Base-by-base conservation (phyloP, 2,113 vertebrate species). In the Puma concolor region DNA sequence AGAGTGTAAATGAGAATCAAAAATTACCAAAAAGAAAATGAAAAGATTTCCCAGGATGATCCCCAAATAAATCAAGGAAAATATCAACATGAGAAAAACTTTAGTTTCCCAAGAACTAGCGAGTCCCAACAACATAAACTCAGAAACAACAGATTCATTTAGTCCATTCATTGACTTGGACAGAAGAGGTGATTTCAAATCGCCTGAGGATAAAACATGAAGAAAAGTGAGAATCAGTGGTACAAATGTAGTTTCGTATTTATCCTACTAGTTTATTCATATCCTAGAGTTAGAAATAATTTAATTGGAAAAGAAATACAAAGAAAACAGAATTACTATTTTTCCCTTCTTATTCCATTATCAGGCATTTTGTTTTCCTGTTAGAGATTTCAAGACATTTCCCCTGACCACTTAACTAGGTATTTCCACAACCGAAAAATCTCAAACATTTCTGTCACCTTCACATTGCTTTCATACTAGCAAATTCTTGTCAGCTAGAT, bases 1-100 rank as follows among this genome's bases (percentile, higher is more conserved):
- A 29, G 92, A 95, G 17, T 97, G 95, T 23, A 60, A 60, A 60
- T 60, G 57, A 60, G 57, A 60, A 60, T 60, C 57, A 1, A 60
- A 60, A 60, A 60, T 60, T 60, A 60, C 57, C 57, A 60, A 60
- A 60, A 60, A 36, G 52, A 97, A 33, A 92, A 97, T 85, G 33
- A 96, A 92, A n/a, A 88, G 41, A 27, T 98, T 98, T 76, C 97
- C 96, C 66, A 94, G 41, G 21, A 97, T 76, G 63, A 95, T 96
- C 6, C 77, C 60, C 71, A 91, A 50, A 25, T 97, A 98, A 19
- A 96, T 29, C 7, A 71, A 66, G 82, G 90, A 95, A 63, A 97
- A 98, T 12, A 50, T 74, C 1, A 82, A 4, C 4, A 50, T 84
- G 54, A 97, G 93, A 25, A 92, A 71, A 84, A 83, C 76, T 63